Evolutionary conservation across 2,888 invertebrate species (phyloP).

Genomic region (Sarcophaga variegata): DNA sequence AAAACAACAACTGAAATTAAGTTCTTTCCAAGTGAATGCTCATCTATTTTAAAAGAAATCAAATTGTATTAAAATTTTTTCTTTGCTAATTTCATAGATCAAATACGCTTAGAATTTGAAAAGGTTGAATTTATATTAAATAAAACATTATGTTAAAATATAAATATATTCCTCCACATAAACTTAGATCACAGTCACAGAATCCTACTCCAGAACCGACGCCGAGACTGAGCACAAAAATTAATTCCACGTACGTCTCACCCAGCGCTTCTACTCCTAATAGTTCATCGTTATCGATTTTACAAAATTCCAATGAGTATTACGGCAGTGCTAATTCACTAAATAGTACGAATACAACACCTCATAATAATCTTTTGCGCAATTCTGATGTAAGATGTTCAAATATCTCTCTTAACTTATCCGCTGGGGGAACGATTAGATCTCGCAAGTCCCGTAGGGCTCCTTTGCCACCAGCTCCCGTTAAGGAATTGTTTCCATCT

Average conservation of each 20-base stretch:
- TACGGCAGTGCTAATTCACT: constrained; percentile 77
- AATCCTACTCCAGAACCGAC: constrained; percentile 78
- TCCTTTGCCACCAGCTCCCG: constrained; percentile 75
- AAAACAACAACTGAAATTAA: background rate
- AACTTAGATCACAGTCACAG: constrained; percentile 77
- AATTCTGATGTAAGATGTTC: constrained; percentile 75
- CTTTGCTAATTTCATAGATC: too few relatives aligned
- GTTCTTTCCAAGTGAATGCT: constrained; percentile 1
- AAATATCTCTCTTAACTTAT: constrained; percentile 75
- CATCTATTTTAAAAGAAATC: constrained; percentile 46
- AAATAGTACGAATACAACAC: constrained; percentile 50
- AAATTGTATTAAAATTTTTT: background rate
- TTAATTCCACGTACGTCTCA: constrained; percentile 16
- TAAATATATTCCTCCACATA: constrained; percentile 78
- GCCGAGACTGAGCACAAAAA: constrained; percentile 74
- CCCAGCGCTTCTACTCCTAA: constrained; percentile 44
- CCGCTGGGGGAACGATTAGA: constrained; percentile 75
- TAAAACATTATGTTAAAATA: constrained; percentile 77
- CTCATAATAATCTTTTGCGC: constrained; percentile 72
- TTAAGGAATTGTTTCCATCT: constrained; percentile 74
- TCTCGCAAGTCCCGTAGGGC: constrained; percentile 76
- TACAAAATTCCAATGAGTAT: constrained; percentile 74
- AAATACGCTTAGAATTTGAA: too few relatives aligned
- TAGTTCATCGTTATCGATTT: constrained; percentile 65
- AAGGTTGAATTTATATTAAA: background rate